These are phyloP conservation scores for Recurvirostra avosetta DNA, from an alignment of 2,113 vertebrate genomes.

Conservation along the genomic window DNA sequence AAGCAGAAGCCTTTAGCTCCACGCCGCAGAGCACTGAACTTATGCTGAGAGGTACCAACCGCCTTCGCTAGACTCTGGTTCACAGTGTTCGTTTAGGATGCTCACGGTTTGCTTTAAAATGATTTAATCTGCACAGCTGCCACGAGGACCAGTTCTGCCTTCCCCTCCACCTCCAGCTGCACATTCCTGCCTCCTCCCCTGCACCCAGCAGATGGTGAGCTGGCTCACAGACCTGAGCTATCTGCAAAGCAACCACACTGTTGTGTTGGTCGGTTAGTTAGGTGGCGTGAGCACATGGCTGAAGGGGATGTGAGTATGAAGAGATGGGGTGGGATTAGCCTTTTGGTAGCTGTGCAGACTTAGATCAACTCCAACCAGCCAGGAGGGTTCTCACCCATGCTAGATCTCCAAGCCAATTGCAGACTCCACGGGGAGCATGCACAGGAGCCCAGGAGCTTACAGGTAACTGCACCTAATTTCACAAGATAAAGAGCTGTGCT, in stretches of 20 bases:
- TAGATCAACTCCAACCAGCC: not conserved
- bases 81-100: not conserved
- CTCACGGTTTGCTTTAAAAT: not conserved
- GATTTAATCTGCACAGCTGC: not conserved
- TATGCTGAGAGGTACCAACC: not conserved
- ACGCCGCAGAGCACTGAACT: rapidly evolving
- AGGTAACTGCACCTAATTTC: not conserved
- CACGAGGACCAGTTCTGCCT: rapidly evolving
- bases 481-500: not conserved
- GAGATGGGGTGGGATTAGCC: not conserved
- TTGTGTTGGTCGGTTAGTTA: not conserved
- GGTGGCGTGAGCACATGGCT: not conserved
- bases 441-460: not conserved
- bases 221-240: not conserved
- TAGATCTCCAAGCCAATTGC: not conserved
- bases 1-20: not conserved
- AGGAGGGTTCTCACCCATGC: not conserved
- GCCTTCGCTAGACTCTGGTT: not conserved
- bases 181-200: not conserved
- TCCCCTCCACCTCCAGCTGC: not conserved
- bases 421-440: not conserved
- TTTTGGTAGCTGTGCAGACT: not conserved
- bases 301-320: not conserved
- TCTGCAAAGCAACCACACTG: not conserved
- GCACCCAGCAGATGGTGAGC: not conserved